Conservation (phyloP, 1,140 invertebrate species). For the Temnothorax curvispinosus region DNA sequence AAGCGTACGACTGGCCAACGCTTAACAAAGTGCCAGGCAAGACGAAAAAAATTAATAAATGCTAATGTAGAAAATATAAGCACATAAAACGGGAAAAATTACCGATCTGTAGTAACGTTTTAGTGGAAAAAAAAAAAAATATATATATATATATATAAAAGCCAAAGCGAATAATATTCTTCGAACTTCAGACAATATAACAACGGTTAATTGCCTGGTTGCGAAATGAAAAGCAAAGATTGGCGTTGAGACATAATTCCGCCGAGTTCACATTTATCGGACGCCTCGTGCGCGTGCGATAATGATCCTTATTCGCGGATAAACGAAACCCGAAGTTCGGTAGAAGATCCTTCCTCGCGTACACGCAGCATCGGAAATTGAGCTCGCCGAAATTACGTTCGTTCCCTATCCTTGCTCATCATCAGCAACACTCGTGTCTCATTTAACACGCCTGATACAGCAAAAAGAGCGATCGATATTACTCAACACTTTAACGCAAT, state of each 20-base stretch:
- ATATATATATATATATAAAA: neutral
- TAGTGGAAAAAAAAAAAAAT: neutral
- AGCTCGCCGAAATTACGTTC: neutral
- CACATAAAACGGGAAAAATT: neutral
- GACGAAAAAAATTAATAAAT: neutral
- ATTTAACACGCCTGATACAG: neutral
- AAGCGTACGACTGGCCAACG: neutral
- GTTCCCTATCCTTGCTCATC: neutral
- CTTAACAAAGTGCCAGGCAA: neutral
- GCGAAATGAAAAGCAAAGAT: neutral
- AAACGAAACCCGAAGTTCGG: neutral
- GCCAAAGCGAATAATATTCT: neutral
- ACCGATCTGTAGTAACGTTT: neutral
- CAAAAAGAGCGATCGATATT: neutral
- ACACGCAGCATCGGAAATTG: neutral
- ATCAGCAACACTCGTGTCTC: neutral
- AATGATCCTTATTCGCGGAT: neutral
- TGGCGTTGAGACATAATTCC: neutral
- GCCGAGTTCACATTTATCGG: neutral
- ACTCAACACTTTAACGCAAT: neutral
- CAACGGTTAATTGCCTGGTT: neutral
- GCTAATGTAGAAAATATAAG: constrained; percentile 18
- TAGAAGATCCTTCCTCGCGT: neutral
- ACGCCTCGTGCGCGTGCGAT: neutral
- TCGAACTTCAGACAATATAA: neutral